A percentile compares a stretch with the other conserved stretches of the same genome.
Conservation (phyloP, 1,140 invertebrate species). For the Cydia amplana region DNA sequence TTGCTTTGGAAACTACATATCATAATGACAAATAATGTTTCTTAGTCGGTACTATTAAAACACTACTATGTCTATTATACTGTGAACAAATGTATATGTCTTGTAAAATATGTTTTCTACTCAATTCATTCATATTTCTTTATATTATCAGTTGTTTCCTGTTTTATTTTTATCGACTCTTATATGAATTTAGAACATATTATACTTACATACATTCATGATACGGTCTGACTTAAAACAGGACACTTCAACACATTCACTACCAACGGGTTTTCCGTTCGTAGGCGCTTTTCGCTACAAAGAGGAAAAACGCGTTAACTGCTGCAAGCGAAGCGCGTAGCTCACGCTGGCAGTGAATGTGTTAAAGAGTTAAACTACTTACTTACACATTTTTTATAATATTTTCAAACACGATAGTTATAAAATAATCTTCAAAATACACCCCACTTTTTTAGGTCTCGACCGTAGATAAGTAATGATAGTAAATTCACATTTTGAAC, state of each 20-base stretch:
- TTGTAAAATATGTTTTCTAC: constrained; percentile 37
- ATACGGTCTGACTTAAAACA: constrained; percentile 36
- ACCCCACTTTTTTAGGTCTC: constrained; percentile 9
- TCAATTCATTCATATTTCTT: constrained; percentile 36
- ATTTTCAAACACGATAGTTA: too few relatives aligned
- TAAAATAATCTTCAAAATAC: not conserved
- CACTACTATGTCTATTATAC: constrained; percentile 30
- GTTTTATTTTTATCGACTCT: constrained; percentile 35
- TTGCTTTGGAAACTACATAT: constrained; percentile 65
- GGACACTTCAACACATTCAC: not conserved
- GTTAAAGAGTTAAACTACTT: not conserved
- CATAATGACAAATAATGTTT: constrained; percentile 69
- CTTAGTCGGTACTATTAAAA: constrained; percentile 20
- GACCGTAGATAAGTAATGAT: constrained; percentile 45
- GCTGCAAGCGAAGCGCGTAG: too few relatives aligned
- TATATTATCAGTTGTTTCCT: constrained; percentile 32
- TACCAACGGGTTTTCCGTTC: too few relatives aligned
- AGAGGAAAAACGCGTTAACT: too few relatives aligned
- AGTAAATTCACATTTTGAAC: constrained; percentile 61
- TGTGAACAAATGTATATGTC: constrained; percentile 33
- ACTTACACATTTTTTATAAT: not conserved
- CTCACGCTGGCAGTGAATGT: too few relatives aligned
- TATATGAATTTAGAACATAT: constrained; percentile 36
- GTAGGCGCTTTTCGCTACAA: too few relatives aligned
- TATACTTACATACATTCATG: constrained; percentile 37